A percentile compares a stretch with the other conserved stretches of the same genome.
Evolutionary conservation across 2,888 invertebrate species (phyloP).

Genomic region (Acanthosepion pharaonis): DNA sequence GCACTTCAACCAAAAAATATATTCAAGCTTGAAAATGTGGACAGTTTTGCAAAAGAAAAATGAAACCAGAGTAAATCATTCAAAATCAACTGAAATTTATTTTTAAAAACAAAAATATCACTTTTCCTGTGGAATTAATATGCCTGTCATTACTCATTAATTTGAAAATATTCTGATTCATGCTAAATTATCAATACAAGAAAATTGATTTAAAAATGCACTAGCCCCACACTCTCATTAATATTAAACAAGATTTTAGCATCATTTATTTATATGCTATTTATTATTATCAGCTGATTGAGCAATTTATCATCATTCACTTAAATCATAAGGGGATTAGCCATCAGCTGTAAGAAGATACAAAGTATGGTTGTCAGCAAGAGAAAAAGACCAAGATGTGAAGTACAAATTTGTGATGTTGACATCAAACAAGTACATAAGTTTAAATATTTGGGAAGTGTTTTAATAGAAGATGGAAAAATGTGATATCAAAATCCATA

Average conservation of each 20-base stretch:
- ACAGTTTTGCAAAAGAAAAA: neutral
- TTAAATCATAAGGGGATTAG: no score
- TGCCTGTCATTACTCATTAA: constrained; percentile 20
- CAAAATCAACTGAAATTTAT: neutral
- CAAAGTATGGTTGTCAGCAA: no score
- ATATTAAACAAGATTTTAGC: neutral
- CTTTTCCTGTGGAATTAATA: constrained; percentile 8
- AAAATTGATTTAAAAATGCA: neutral
- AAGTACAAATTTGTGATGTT: no score
- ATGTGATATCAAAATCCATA: no score
- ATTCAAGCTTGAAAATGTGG: neutral
- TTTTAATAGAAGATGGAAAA: no score
- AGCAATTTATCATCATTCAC: neutral
- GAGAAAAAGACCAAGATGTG: no score
- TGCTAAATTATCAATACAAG: neutral
- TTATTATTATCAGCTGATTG: neutral
- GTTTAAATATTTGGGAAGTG: no score
- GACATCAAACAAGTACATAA: no score
- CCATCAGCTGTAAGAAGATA: no score
- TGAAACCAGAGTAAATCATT: neutral
- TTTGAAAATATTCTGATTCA: constrained; percentile 13
- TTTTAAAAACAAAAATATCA: neutral
- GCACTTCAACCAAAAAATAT: constrained; percentile 3
- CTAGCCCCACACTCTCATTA: neutral
- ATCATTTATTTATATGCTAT: neutral